Evolutionary conservation across 1,140 invertebrate genomes (phyloP), one percentile per base, ranked within the genome.

Genomic region (Lepidurus apus): DNA sequence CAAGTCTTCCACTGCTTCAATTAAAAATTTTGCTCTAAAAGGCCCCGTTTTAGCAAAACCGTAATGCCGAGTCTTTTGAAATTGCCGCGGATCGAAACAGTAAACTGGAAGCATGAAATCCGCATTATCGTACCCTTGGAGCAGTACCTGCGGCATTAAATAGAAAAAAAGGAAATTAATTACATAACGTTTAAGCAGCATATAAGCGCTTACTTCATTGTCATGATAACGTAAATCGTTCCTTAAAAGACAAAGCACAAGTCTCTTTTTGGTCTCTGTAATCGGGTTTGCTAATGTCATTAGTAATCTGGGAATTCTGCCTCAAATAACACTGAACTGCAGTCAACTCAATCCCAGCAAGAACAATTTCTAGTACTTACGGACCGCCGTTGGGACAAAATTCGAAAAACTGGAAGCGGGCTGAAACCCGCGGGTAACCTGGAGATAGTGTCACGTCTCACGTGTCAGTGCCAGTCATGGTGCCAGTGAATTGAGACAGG

Each of bases 61-160:
- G 77, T 82, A 84, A 74, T 84, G 83, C 44, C 82, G 83, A 10
- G 85, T 83, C 75, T 81, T 83, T 79, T 81, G 78, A 76, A 83
- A 85, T 77, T 85, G 83, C 4, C 83, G 73, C 17, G 85, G 84
- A 77, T 86, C 85, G 81, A 85, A 85, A 79, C 85, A 85, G 75
- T 85, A 86, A 8, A 86, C 17, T n/a, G 85, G 85, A 26, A 86
- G 45, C 21, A 86, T 80, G 74, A 78, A 77, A 75, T 83, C 82
- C 11, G 74, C 44, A 80, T 80, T 80, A 43, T 78, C 65, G 65
- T 81, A 80, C 11, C 74, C 79, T 34, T 75, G 78, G 3, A 76
- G 43, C 5, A 81, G 65, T 43, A 76, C 77, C 79, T 81, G n/a
- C n/a, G 45, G 1, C 9, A 44, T 73, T 9, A 76, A 34, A 17